phyloP scores from a whole-genome alignment of 2,113 vertebrate species.

The Equus quagga region DNA sequence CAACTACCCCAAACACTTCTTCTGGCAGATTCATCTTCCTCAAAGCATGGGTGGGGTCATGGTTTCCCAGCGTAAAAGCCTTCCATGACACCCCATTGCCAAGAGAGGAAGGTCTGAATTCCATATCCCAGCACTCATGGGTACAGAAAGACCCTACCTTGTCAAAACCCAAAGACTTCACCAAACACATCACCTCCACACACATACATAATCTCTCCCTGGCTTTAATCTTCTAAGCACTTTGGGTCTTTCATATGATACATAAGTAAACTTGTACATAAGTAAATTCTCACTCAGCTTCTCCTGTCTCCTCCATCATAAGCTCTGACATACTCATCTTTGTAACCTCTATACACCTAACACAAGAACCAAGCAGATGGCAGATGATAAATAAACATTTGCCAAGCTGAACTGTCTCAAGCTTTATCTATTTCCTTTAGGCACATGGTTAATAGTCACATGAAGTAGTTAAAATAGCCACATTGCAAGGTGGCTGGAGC shows the following conservation, averaged over 20 bases:
- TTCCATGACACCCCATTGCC: background rate
- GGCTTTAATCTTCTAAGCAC: background rate
- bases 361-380: background rate
- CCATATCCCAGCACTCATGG: background rate
- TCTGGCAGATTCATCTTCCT: constrained; percentile 32
- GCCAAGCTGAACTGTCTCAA: constrained; percentile 74
- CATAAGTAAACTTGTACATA: background rate
- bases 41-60: background rate
- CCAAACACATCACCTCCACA: background rate
- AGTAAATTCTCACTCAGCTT: background rate
- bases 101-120: constrained; percentile 43
- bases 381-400: constrained; percentile 56
- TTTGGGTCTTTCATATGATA: background rate
- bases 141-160: background rate
- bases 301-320: background rate
- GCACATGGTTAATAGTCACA: constrained; percentile 76
- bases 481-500: constrained; percentile 48
- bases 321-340: constrained; percentile 4
- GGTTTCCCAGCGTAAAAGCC: background rate
- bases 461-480: constrained; percentile 83
- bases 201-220: background rate
- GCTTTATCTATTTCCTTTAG: constrained; percentile 82
- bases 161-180: background rate
- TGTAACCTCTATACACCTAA: background rate
- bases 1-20: background rate